Base-by-base conservation (phyloP, 2,113 vertebrate species). In the Lophochroa leadbeateri region DNA sequence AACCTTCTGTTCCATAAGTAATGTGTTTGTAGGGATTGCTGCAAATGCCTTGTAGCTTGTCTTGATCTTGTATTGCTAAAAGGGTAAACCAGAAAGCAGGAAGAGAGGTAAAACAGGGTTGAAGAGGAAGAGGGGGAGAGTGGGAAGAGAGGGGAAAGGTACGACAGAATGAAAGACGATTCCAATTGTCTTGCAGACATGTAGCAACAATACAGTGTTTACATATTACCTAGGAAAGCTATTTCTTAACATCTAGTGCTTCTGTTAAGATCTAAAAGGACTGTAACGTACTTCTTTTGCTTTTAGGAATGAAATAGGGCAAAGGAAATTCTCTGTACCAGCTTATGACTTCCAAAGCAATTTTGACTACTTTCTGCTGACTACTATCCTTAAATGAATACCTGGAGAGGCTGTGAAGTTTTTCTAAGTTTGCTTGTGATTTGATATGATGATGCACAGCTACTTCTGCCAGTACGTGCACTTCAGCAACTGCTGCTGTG, bases 1-100 rank as follows among this genome's bases (percentile, higher is more conserved):
- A 95, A 99, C 99, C 99, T 99, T 99, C 98, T 99, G 99, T 95
- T 99, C 99, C 98, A 99, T 96, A 86, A 99, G 99, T 65, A 99
- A 97, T 84, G 98, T 99, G 97, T 99, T 99, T 96, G 99, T 99
- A 92, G 99, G 99, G 95, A 99, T 99, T 91, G 99, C 99, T 93
- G 99, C 99, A 71, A 99, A 98, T 17, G 98, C 98, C 98, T 99
- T 99, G 98, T 99, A 99, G 98, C 97, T 99, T 92, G 98, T 98
- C 96, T 98, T 99, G 97, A 99, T 99, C 98, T 98, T 99, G 99
- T 99, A 98, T 84, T 98, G 98, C 97, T 99, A 94, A 87, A 98
- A 97, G 63, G 88, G 84, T 67, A 97, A 95, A 97, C 71, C 96
- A 97, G 95, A 97, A 97, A 96, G 96, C 81, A 96, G 97, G 90